Conservation (phyloP, 2,888 invertebrate genomes). For the Caenorhabditis imperialis region DNA sequence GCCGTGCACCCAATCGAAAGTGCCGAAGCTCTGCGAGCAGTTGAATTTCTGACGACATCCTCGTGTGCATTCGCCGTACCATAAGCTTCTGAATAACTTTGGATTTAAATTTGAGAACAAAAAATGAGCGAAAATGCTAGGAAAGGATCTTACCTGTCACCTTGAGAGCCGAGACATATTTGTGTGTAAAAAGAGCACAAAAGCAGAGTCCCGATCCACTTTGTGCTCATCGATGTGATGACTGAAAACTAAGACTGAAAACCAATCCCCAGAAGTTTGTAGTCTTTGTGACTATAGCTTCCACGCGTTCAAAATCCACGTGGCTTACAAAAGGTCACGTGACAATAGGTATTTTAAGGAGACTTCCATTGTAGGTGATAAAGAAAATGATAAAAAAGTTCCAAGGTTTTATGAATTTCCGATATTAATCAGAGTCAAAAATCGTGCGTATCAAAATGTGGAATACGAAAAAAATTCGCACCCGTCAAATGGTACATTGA, state of each 20-base stretch:
- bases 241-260: too few relatives aligned
- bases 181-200: slow-evolving; percentile 1
- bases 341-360: too few relatives aligned
- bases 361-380: too few relatives aligned
- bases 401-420: background rate
- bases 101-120: background rate
- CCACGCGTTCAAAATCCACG: too few relatives aligned
- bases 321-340: too few relatives aligned
- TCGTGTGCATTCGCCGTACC: slow-evolving; percentile 17
- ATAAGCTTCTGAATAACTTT: slow-evolving; percentile 25
- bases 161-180: slow-evolving; percentile 13
- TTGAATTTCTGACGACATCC: slow-evolving; percentile 17
- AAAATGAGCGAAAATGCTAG: background rate
- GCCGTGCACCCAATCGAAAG: slow-evolving; percentile 39
- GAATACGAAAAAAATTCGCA: background rate
- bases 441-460: too few relatives aligned
- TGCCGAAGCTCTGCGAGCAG: slow-evolving; percentile 22
- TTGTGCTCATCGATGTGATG: slow-evolving; percentile 7
- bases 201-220: background rate
- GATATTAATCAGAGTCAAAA: too few relatives aligned
- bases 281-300: too few relatives aligned
- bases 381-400: background rate
- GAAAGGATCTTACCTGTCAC: slow-evolving; percentile 27
- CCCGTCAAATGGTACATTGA: slow-evolving; percentile 10
- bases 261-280: too few relatives aligned